Evolutionary conservation across 2,797 vertebrate species (phyloP).

Genomic region (Thaleichthys pacificus): DNA sequence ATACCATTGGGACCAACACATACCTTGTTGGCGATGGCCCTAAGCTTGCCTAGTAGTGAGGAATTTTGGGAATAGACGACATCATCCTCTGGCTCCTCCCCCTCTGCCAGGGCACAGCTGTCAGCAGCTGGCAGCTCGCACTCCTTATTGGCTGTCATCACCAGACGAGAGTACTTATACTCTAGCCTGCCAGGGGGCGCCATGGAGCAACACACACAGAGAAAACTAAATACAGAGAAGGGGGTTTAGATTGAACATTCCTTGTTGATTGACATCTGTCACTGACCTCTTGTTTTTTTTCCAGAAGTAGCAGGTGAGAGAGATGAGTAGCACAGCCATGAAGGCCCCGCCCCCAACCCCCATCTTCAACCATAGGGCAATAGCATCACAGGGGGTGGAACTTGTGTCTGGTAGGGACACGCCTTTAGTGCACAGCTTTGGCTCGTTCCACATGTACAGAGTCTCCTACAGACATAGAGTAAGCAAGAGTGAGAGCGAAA

Average conservation of each 20-base stretch:
- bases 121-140: slow-evolving; percentile 93
- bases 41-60: slow-evolving; percentile 90
- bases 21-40: slow-evolving; percentile 93
- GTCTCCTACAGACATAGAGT: slow-evolving; percentile 78
- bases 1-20: slow-evolving; percentile 28
- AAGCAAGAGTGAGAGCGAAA: background rate
- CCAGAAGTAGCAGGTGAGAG: slow-evolving; percentile 97
- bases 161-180: slow-evolving; percentile 97
- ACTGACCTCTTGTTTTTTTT: slow-evolving; percentile 97
- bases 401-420: slow-evolving; percentile 80
- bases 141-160: slow-evolving; percentile 94
- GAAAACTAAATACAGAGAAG: too few species aligned
- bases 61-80: slow-evolving; percentile 92
- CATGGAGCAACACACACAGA: slow-evolving; percentile 20
- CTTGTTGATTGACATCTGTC: slow-evolving; percentile 1
- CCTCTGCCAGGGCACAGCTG: slow-evolving; percentile 95
- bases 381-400: slow-evolving; percentile 83
- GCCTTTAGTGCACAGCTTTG: slow-evolving; percentile 87
- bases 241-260: too few species aligned
- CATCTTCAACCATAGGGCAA: slow-evolving; percentile 93
- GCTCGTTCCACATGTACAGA: slow-evolving; percentile 93
- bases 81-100: slow-evolving; percentile 87
- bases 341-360: slow-evolving; percentile 88
- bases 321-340: slow-evolving; percentile 85
- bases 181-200: slow-evolving; percentile 79